A percentile compares a stretch with the other conserved stretches of the same genome.
These are phyloP conservation scores for Leucoptera coffeella DNA, from an alignment of 2,888 invertebrate genomes.

Conservation along the genomic window DNA sequence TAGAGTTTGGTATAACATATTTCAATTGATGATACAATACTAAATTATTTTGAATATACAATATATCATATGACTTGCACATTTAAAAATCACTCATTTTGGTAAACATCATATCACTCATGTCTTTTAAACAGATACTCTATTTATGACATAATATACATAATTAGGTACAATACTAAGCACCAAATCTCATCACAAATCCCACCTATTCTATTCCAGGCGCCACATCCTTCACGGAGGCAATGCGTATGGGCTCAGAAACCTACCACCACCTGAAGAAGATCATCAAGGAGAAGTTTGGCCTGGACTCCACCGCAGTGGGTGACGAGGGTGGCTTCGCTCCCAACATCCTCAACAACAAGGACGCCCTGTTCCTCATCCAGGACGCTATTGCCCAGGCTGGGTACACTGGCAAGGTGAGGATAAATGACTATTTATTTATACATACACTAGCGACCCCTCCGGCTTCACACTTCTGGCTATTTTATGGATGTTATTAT, in stretches of 20 bases:
- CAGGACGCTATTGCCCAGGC: conserved; percentile 87
- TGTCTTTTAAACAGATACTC: no score
- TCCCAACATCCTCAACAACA: conserved; percentile 94
- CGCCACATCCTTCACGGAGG: conserved; percentile 87
- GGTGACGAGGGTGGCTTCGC: conserved; percentile 99
- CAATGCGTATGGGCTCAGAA: conserved; percentile 98
- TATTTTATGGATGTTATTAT: no score
- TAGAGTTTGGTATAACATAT: no score
- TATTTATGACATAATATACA: not conserved
- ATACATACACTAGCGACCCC: no score
- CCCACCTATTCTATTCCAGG: no score
- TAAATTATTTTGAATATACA: no score
- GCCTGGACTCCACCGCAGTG: conserved; percentile 94
- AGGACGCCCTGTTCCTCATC: conserved; percentile 85
- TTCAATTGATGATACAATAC: no score
- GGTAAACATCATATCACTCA: no score
- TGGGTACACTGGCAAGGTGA: conserved; percentile 83
- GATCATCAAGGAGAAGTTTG: conserved; percentile 92
- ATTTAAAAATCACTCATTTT: no score
- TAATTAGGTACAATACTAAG: conserved; percentile 2
- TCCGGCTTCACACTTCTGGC: no score
- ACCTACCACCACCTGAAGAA: conserved; percentile 95
- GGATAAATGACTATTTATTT: no score
- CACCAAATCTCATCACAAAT: not conserved
- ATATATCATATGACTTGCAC: no score